Evolutionary conservation across 2,888 invertebrate genomes (phyloP).

Genomic region (Sinodicranocentrus sp.): DNA sequence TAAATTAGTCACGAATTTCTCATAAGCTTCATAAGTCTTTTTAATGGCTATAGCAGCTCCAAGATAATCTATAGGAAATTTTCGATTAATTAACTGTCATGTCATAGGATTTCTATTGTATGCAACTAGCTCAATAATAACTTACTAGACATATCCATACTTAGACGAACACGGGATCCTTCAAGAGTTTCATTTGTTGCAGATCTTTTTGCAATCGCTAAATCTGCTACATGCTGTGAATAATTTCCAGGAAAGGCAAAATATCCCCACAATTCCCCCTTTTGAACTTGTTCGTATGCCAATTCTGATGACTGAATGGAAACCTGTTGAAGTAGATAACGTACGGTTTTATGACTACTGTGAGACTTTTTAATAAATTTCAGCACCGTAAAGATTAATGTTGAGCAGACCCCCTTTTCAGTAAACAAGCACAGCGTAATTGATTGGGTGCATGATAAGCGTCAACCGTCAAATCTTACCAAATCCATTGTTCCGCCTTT

Average conservation of each 20-base stretch:
- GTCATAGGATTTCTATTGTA: not conserved
- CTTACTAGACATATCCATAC: conserved; percentile 58
- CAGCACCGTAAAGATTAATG: too few species aligned
- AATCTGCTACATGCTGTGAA: conserved; percentile 29
- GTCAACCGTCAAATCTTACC: conserved; percentile 23
- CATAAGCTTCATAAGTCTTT: conserved; percentile 21
- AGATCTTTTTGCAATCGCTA: conserved; percentile 32
- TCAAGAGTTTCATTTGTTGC: conserved; percentile 50
- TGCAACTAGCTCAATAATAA: not conserved
- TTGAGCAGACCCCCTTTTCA: too few species aligned
- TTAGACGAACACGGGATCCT: conserved; percentile 43
- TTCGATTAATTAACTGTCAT: not conserved
- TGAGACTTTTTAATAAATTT: too few species aligned
- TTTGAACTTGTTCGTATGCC: conserved; percentile 10
- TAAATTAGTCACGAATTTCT: conserved; percentile 35
- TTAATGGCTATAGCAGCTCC: conserved; percentile 36
- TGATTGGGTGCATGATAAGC: too few species aligned
- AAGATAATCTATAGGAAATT: conserved; percentile 44
- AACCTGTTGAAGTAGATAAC: conserved; percentile 30
- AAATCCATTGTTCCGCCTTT: not conserved
- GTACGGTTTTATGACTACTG: too few species aligned
- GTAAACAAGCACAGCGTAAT: too few species aligned
- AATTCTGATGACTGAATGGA: conserved; percentile 32
- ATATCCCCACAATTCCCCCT: conserved; percentile 53
- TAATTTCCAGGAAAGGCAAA: conserved; percentile 43